Evolutionary conservation across 2,888 invertebrate species (phyloP).

Genomic region (Drosophila antonietae): DNA sequence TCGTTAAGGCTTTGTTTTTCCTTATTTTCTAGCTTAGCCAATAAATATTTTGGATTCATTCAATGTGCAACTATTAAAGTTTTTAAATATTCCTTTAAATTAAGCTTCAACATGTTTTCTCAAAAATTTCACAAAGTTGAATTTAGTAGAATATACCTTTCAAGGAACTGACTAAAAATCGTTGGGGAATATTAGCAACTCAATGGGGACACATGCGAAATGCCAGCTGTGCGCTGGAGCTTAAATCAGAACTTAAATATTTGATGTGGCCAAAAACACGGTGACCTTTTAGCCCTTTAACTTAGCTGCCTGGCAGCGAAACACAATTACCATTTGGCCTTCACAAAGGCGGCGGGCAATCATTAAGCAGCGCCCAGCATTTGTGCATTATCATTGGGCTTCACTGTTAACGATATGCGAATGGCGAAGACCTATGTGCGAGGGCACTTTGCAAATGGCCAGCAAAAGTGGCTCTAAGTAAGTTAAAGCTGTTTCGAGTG

Average conservation of each 20-base stretch:
- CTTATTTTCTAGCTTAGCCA: no score
- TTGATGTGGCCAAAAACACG: constrained; percentile 38
- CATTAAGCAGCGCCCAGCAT: constrained; percentile 45
- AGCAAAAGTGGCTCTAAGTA: constrained; percentile 48
- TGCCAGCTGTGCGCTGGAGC: constrained; percentile 42
- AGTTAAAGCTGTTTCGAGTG: constrained; percentile 74
- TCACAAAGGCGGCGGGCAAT: constrained; percentile 53
- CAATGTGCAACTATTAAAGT: neutral
- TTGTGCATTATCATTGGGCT: constrained; percentile 40
- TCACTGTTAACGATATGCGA: constrained; percentile 6
- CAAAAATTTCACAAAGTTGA: neutral
- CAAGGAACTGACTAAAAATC: constrained; percentile 6
- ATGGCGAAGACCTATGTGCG: constrained; percentile 1
- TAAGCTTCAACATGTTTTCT: no score
- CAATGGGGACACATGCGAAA: constrained; percentile 44
- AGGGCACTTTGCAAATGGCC: constrained; percentile 49
- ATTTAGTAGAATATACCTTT: neutral
- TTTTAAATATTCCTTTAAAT: neutral
- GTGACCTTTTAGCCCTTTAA: neutral
- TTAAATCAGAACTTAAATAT: constrained; percentile 74
- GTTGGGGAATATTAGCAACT: constrained; percentile 45
- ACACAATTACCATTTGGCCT: constrained; percentile 61
- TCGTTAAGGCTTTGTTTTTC: no score
- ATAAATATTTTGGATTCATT: no score
- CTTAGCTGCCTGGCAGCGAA: neutral